A percentile compares a stretch with the other conserved stretches of the same genome.
Evolutionary conservation across 2,797 vertebrate species (phyloP).

Genomic region (Clangula hyemalis): DNA sequence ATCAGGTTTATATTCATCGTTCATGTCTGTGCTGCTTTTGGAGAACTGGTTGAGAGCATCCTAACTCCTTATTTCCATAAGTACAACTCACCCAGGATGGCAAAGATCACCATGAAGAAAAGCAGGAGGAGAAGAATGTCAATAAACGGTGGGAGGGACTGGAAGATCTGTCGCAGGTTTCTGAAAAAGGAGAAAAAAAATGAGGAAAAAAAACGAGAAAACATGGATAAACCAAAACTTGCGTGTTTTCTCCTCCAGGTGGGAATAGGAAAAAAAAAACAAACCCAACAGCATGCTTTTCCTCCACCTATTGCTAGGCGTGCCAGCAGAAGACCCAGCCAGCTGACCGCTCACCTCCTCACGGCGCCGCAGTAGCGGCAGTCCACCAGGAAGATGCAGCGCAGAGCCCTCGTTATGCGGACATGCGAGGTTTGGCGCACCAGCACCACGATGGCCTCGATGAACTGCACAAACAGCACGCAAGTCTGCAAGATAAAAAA

Average conservation of each 20-base stretch:
- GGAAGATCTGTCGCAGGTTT: constrained; percentile 98
- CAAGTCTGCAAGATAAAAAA: constrained; percentile 80
- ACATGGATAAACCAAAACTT: background rate
- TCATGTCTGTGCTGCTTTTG: background rate
- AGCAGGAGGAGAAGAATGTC: constrained; percentile 96
- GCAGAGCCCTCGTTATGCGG: constrained; percentile 93
- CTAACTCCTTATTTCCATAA: background rate
- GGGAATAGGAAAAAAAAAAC: background rate
- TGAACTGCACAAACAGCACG: constrained; percentile 92
- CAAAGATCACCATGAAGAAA: constrained; percentile 99
- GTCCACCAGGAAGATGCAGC: constrained; percentile 97
- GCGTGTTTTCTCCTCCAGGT: background rate
- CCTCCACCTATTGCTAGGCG: background rate
- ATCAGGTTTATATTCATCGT: background rate
- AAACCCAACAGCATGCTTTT: background rate
- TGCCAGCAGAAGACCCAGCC: background rate
- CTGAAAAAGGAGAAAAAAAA: constrained; percentile 74
- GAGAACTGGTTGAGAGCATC: background rate
- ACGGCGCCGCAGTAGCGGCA: constrained; percentile 96
- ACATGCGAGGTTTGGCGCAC: constrained; percentile 94
- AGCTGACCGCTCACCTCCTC: constrained; percentile 83
- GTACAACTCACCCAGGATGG: constrained; percentile 88
- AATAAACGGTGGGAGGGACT: constrained; percentile 98
- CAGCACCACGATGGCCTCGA: constrained; percentile 95
- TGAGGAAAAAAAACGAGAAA: background rate